Base-by-base conservation (phyloP, 2,797 vertebrate species). In the Avahi laniger region DNA sequence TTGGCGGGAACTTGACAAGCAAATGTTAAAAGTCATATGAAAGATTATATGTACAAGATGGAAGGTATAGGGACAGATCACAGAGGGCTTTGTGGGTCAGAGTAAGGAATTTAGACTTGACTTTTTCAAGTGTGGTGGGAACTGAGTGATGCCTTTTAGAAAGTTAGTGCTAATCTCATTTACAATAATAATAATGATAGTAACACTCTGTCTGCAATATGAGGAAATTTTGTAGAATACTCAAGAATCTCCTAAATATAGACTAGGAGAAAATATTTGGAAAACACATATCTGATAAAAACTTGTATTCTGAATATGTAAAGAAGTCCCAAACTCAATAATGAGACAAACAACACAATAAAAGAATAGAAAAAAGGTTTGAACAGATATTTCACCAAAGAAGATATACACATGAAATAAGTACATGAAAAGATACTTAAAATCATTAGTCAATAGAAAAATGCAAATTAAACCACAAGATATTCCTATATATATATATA, bases 21-120 rank as follows among this genome's bases (percentile, higher is more conserved):
- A 8, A 86, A 50, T 89, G 89, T 33, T 63, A 82, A 97, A 82
- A 93, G 35, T 93, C 57, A 76, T 28, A 11, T 63, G 35, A 94
- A 95, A 89, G 41, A 59, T 28, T 70, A 80, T 17, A 89, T 30
- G 13, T 54, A 41, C 15, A 80, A 54, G 59, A 50, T 72, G 57
- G 80, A 81, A 57, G 52, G 10, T 46, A 69, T n/a, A 28, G 59
- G 2, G 15, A 70, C 13, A 75, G 30, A 79, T 57, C 30, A 89
- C 63, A 89, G 52, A 93, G 73, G 26, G n/a, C 7, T 86, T 91
- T 76, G 41, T n/a, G 41, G 54, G 17, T 59, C 41, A 73, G 24
- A 28, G 7, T 70, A 93, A 83, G 28, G 35, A 91, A 92, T 87
- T 69, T 52, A 83, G 59, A 61, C 22, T 6, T 82, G 41, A 43